A percentile compares a stretch with the other conserved stretches of the same genome.
phyloP scores from a whole-genome alignment of 2,113 vertebrate genomes.

The Eolophus roseicapilla region DNA sequence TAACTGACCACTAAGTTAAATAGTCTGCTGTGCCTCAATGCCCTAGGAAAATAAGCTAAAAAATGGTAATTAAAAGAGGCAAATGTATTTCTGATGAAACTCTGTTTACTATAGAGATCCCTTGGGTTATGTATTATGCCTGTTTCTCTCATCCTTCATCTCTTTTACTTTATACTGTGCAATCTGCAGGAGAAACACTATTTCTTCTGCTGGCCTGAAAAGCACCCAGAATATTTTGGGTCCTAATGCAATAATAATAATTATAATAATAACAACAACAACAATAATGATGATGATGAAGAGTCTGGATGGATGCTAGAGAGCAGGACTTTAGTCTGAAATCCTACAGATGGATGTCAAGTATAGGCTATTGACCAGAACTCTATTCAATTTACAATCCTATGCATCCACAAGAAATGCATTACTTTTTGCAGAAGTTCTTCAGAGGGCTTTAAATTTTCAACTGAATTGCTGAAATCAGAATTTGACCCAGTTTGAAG shows the following conservation, averaged over 20 bases:
- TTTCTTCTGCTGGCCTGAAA: background rate
- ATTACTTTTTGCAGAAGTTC: background rate
- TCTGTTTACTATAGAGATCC: background rate
- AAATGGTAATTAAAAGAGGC: background rate
- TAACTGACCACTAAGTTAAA: background rate
- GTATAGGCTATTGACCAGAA: background rate
- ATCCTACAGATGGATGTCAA: background rate
- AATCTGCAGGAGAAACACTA: background rate
- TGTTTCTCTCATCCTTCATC: background rate
- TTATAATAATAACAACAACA: background rate
- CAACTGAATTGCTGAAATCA: background rate
- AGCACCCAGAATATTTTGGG: background rate
- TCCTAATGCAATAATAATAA: background rate
- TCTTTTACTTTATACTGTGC: background rate
- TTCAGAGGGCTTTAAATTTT: slow-evolving; percentile 8
- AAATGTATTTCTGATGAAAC: background rate
- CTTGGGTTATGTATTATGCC: background rate
- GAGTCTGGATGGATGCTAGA: background rate
- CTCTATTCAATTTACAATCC: background rate
- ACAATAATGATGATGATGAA: background rate
- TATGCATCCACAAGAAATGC: background rate
- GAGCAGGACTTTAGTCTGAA: background rate
- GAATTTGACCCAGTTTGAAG: background rate
- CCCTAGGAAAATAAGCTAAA: background rate
- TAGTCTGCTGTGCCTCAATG: background rate